Evolutionary conservation across 1,140 invertebrate genomes (phyloP).

Genomic region (Tetragonula clypearis): DNA sequence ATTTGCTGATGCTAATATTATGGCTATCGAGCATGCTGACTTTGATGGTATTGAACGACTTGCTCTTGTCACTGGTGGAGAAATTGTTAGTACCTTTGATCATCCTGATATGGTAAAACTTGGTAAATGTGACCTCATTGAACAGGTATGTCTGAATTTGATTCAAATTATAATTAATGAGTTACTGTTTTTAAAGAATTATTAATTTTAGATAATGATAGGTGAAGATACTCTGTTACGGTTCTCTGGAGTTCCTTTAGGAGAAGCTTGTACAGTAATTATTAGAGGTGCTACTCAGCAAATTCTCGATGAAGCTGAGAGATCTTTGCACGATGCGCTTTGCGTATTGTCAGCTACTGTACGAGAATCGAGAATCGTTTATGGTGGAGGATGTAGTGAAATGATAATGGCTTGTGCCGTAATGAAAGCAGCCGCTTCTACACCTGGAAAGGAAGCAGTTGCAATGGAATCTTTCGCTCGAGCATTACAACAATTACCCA

Average conservation of each 20-base stretch:
- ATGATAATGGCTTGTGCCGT: slow-evolving; percentile 98
- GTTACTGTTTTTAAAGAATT: neutral
- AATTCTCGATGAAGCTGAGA: slow-evolving; percentile 99
- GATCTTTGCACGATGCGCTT: slow-evolving; percentile 98
- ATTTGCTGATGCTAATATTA: slow-evolving; percentile 98
- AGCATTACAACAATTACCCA: slow-evolving; percentile 94
- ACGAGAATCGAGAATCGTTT: slow-evolving; percentile 94
- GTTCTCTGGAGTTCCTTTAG: slow-evolving; percentile 96
- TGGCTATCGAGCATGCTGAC: slow-evolving; percentile 99
- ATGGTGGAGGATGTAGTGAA: slow-evolving; percentile 96
- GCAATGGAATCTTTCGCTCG: slow-evolving; percentile 98
- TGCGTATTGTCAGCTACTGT: slow-evolving; percentile 98
- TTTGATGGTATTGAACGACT: slow-evolving; percentile 99
- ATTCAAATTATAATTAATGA: neutral
- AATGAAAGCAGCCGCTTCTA: slow-evolving; percentile 90
- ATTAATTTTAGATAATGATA: slow-evolving; percentile 90
- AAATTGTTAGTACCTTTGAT: slow-evolving; percentile 99
- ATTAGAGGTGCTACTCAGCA: slow-evolving; percentile 99
- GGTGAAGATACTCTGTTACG: slow-evolving; percentile 98
- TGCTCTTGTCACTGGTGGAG: slow-evolving; percentile 98
- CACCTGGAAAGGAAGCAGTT: slow-evolving; percentile 98
- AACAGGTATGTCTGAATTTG: slow-evolving; percentile 86
- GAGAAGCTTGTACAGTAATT: slow-evolving; percentile 98
- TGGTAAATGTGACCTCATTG: slow-evolving; percentile 97
- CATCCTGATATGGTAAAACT: slow-evolving; percentile 95